Conservation (phyloP, 2,113 vertebrate species). For the Nibea albiflora region DNA sequence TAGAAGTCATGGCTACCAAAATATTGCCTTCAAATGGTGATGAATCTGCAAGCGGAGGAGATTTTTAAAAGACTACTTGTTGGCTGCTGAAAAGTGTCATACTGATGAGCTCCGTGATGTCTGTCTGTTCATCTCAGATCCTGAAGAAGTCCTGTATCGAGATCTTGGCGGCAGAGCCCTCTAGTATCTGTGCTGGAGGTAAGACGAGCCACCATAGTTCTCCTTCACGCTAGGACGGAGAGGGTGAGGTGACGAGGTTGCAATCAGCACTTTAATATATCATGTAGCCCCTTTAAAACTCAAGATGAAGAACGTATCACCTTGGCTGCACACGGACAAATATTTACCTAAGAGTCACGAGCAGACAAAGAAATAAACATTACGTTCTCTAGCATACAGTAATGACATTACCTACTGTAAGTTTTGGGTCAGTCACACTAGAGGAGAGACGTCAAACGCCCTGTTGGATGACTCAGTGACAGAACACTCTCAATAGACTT, state of each 20-base stretch:
- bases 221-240: too few relatives aligned
- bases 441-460: too few relatives aligned
- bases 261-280: too few relatives aligned
- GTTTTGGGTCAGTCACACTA: background rate
- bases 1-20: background rate
- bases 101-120: background rate
- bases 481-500: background rate
- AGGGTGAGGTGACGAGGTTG: too few relatives aligned
- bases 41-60: background rate
- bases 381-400: background rate
- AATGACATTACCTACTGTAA: background rate
- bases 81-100: background rate
- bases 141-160: constrained; percentile 98
- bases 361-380: background rate
- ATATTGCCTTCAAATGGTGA: background rate
- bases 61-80: background rate
- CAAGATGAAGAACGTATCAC: background rate
- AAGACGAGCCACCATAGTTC: constrained; percentile 47
- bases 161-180: constrained; percentile 97
- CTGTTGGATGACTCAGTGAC: background rate
- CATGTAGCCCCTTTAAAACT: too few relatives aligned
- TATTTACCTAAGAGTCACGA: background rate
- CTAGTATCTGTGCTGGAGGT: constrained; percentile 99
- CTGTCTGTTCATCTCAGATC: constrained; percentile 85
- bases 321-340: background rate